phyloP scores from a whole-genome alignment of 2,797 vertebrate species.

The Acanthopagrus latus region DNA sequence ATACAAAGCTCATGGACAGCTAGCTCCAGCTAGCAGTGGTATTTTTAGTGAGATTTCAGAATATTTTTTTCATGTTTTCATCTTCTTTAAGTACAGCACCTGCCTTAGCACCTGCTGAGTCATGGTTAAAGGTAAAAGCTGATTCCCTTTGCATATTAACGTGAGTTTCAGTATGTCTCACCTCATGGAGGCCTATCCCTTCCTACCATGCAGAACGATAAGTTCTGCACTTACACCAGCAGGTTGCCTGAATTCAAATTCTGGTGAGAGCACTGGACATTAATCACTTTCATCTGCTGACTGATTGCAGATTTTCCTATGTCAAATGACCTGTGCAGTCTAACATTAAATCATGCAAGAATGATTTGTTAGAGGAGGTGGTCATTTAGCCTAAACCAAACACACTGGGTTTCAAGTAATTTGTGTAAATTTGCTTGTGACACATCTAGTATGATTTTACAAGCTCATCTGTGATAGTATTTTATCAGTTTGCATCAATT shows the following conservation, averaged over 20 bases:
- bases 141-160: neutral
- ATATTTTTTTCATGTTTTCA: too few species aligned
- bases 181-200: neutral
- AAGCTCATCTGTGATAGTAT: too few species aligned
- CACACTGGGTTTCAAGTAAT: neutral
- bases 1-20: too few species aligned
- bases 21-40: too few species aligned
- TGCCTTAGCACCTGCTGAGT: constrained; percentile 6
- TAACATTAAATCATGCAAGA: constrained; percentile 10
- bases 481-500: too few species aligned
- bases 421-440: too few species aligned
- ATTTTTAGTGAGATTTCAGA: too few species aligned
- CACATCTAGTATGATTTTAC: too few species aligned
- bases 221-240: constrained; percentile 98
- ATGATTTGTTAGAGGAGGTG: constrained; percentile 46
- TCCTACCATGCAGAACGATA: constrained; percentile 53
- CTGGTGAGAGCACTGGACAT: constrained; percentile 84
- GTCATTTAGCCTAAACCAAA: constrained; percentile 10
- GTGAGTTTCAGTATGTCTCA: neutral
- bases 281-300: neutral
- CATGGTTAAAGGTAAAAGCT: neutral
- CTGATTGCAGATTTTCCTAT: constrained; percentile 43
- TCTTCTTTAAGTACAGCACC: too few species aligned
- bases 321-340: constrained; percentile 24
- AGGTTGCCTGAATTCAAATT: constrained; percentile 99